Base-by-base conservation (phyloP, 2,888 invertebrate genomes). In the Augochlorella aurata region DNA sequence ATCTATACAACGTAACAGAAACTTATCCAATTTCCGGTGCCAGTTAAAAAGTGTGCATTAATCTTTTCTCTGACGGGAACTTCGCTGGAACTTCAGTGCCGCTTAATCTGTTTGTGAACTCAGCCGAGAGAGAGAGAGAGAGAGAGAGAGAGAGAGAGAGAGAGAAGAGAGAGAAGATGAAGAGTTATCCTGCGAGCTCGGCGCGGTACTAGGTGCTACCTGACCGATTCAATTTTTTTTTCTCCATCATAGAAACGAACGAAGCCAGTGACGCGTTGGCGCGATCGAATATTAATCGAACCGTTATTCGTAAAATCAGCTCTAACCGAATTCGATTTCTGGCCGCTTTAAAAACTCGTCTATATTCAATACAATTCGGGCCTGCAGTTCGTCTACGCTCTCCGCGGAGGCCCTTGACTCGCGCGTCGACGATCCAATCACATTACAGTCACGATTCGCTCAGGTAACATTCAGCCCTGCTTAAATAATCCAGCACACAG, bases 21-120 rank as follows among this genome's bases (percentile, higher is more conserved):
- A 81, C 78, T 81, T 78, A 69, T 78, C 78, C 72, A 81, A 81
- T 78, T 81, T 81, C 78, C 80, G 49, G 14, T 9, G 1, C 5
- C 38, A 52, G 38, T 68, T 73, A 73, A 78, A 81, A 78, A 77
- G 73, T 73, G 65, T 54, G 49, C 78, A 81, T 81, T 81, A 81
- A 81, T 81, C 80, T 81, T 69, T 67, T 49, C 44, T 24, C 49
- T 65, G 80, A 65, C 72, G 21, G 38, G 44, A 73, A 81, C 68
- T 81, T 65, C 38, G 63, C 29, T 47, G n/a, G 45, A 54, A 73
- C 24, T 65, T 50, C 54, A 54, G 49, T 69, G 73, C 44, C 68
- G 66, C 69, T 78, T 69, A 73, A 81, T 58, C 49, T 49, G 65
- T 78, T 65, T 44, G 65, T 58, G 77, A 63, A 63, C 58, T 50